These are phyloP conservation scores for Mactromeris polynyma DNA, from an alignment of 2,888 invertebrate genomes.

Conservation along the genomic window DNA sequence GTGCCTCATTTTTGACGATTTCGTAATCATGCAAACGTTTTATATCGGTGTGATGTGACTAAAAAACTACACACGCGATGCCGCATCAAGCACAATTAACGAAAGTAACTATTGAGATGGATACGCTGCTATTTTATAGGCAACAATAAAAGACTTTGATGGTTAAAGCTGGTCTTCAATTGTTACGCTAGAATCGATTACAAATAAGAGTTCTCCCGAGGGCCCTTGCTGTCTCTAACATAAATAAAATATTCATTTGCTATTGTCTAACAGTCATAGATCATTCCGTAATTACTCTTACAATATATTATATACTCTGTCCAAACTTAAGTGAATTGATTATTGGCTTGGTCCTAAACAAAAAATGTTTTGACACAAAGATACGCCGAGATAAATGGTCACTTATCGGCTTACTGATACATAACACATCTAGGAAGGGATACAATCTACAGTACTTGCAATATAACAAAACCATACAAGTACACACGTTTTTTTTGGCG, in stretches of 20 bases:
- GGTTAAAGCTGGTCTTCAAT: background rate
- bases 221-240: background rate
- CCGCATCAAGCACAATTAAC: no score
- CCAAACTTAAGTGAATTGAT: background rate
- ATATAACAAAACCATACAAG: no score
- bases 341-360: background rate
- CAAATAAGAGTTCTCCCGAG: background rate
- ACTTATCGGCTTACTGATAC: no score
- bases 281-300: background rate
- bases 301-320: background rate
- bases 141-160: background rate
- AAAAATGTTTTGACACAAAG: background rate
- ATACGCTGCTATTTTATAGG: background rate
- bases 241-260: slow-evolving; percentile 3
- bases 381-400: no score
- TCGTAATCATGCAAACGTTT: background rate
- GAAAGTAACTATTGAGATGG: background rate
- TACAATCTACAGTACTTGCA: no score
- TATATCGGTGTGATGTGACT: background rate
- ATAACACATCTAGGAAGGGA: no score
- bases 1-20: background rate
- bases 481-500: no score
- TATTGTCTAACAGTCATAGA: background rate
- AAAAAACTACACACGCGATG: background rate
- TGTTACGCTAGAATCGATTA: background rate